Base-by-base conservation (phyloP, 2,888 invertebrate species). In the Atethmia centrago region DNA sequence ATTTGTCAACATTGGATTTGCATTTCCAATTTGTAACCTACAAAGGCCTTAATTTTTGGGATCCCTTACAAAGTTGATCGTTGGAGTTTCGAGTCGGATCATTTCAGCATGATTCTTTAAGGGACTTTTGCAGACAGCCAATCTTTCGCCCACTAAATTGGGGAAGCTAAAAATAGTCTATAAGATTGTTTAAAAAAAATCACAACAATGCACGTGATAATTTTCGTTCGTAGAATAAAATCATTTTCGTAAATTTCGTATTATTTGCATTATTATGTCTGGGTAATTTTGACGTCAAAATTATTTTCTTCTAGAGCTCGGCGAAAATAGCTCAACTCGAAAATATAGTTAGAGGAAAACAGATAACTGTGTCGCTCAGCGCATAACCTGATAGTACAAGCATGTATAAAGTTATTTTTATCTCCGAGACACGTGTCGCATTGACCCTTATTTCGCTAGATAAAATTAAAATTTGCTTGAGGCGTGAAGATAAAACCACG, bases 11-110 rank as follows among this genome's bases (percentile, higher is more conserved):
- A 67, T 73, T 56, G 36, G 51, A 83, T 79, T 73, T 74, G 59
- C 55, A 79, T 83, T 83, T 73, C 62, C 73, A 79, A 83, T 83
- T 80, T 73, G 62, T 67, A 68, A 71, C 53, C 59, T 51, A 79
- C 66, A 62, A 73, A 74, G 25, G 40, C 49, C 31, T 70, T 53
- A 49, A 71, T 67, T 71, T 73, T 69, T 64, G 40, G 21, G 19
- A 49, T 56, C 51, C 51, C n/a, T 51, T 51, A 14, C 0, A 64
- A 72, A 65, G 59, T 66, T 74, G 45, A 71, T 61, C 49, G 47
- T 51, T 42, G 25, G 40, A 25, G 40, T 51, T 55, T 19, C 3
- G 25, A 66, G 14, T 42, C n/a, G 16, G 12, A 58, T 28, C 64
- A 45, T 51, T 82, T 56, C 47, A 42, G 64, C 63, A 68, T 40